Evolutionary conservation across 1,140 invertebrate species (phyloP), one percentile per base, ranked within the genome.

Genomic region (Ooceraea biroi): DNA sequence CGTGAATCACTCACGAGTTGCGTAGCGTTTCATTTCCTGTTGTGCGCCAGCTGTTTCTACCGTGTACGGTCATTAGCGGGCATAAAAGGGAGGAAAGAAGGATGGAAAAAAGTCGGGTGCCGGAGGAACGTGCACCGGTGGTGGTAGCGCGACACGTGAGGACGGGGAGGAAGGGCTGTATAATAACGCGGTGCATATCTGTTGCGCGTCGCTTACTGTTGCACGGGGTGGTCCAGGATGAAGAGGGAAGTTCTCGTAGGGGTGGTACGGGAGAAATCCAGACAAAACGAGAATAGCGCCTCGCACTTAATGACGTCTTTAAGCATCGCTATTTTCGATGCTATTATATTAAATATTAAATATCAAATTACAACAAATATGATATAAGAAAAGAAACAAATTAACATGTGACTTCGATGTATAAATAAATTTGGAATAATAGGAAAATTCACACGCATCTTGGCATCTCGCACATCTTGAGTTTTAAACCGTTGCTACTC

Each of bases 1-100:
- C 85, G 87, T 92, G 92, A 92, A 91, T 93, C 92, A 93, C 88
- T 88, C 89, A 85, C 82, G 78, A 87, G 71, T 82, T 72, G 83
- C 76, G 85, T 80, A 72, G 58, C 74, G 60, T 90, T 90, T 88
- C 86, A 89, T 90, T 90, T 90, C 88, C 88, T 89, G 86, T 55
- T 89, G 86, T 55, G 76, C 83, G 88, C 82, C 89, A 90, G 89
- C 89, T 90, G 89, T 82, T 84, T 65, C 52, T 76, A 72, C 74
- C 88, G 77, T 89, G 84, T 87, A 84, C 85, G 58, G 48, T 87
- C 82, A 85, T 89, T 89, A 89, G 69, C 60, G 77, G 66, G 61
- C 57, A 84, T 55, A 52, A 82, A 84, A 52, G 65, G 60, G 58
- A 69, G 25, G 63, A 71, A 61, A 72, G 69, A 46, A 50, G 22